Conservation (phyloP, 2,113 vertebrate genomes). For the Mirza zaza region DNA sequence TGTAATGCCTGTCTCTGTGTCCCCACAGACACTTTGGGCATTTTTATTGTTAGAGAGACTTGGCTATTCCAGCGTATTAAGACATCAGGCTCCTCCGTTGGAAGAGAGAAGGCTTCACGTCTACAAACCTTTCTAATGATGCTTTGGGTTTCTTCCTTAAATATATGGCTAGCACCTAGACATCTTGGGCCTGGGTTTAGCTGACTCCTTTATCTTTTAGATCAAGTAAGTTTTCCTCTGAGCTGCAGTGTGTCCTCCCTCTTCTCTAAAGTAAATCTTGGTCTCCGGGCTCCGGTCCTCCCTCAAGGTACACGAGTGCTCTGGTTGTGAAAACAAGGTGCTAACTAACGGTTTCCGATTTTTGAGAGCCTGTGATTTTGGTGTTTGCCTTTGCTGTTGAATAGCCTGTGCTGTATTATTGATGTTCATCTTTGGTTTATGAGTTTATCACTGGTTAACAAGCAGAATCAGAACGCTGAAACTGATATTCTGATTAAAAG, state of each 20-base stretch:
- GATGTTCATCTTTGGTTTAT: conserved; percentile 78
- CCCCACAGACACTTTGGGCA: background rate
- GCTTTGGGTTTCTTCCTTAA: conserved; percentile 20
- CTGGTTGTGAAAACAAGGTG: conserved; percentile 64
- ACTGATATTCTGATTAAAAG: conserved; percentile 90
- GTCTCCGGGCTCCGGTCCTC: background rate
- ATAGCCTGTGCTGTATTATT: conserved; percentile 48
- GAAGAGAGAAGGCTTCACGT: background rate
- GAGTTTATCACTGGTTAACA: conserved; percentile 77
- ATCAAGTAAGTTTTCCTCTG: conserved; percentile 2
- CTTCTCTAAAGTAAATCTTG: background rate
- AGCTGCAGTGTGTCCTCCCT: background rate
- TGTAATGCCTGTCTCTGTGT: background rate
- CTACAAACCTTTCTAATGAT: conserved; percentile 14
- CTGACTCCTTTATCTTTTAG: conserved; percentile 11
- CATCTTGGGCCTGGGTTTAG: background rate
- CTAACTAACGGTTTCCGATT: conserved; percentile 56
- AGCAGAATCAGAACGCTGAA: conserved; percentile 84
- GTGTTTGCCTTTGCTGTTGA: conserved; percentile 53
- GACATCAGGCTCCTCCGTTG: conserved; percentile 44
- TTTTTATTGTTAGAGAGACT: conserved; percentile 68
- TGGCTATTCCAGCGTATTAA: conserved; percentile 40
- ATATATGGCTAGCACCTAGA: background rate
- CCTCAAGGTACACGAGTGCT: conserved; percentile 45
- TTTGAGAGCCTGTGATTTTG: conserved; percentile 69